Base-by-base conservation (phyloP, 1,140 invertebrate genomes). In the Trypoxylus dichotomus region DNA sequence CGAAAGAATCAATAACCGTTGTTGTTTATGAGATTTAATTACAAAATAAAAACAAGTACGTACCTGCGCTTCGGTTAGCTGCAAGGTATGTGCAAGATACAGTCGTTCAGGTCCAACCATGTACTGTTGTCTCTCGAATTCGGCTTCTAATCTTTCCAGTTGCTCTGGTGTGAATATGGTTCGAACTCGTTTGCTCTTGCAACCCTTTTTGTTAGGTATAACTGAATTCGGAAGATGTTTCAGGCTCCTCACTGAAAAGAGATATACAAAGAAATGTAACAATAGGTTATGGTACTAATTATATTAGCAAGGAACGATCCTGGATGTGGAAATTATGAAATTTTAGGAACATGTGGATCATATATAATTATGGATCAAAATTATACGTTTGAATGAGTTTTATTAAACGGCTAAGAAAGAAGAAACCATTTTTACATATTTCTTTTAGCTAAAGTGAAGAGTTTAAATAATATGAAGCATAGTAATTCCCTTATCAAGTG, bases 151-250 rank as follows among this genome's bases (percentile, higher is more conserved):
- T 78, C 94, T 89, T 83, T 97, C 95, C 75, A 98, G 85, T 86
- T 98, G 97, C 82, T 98, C 96, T 0, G 95, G 94, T 0, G 96
- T 98, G 87, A 98, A 98, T 77, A 98, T 98, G 0, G 97, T 98
- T 29, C 97, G 88, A 10, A 97, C 95, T 76, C 97, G 87, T 87
- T 98, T 98, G 77, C 85, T 85, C 79, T 85, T 86, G 72, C 84
- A 84, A 60, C 78, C 80, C 75, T 85, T 85, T 79, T 86, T 86
- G 10, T 75, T 80, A 73, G 79, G 79, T 29, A 83, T 77, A 21
- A 81, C 71, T 15, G 78, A 78, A 15, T 82, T 79, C 32, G 81
- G 77, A 32, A 83, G 76, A 32, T 85, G 84, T 78, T 85, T 85
- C 63, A 82, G 77, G 25, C 80, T 80, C 41, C 84, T 76, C 19